A percentile compares a stretch with the other conserved stretches of the same genome.
Conservation (phyloP, 2,888 invertebrate genomes). For the Dioctria rufipes region DNA sequence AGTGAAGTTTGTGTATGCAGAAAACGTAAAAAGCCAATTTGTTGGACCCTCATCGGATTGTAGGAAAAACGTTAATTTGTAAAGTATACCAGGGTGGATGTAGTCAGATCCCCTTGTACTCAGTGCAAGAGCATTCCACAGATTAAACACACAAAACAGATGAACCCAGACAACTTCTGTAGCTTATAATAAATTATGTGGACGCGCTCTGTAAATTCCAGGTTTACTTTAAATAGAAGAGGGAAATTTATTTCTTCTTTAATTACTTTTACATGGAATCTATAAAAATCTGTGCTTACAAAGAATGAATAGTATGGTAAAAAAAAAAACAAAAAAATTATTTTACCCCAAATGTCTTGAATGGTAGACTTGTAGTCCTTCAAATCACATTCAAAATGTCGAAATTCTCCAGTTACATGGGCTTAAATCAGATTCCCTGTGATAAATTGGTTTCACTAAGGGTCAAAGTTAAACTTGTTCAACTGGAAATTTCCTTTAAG, state of each 20-base stretch:
- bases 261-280: constrained; percentile 34
- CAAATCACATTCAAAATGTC: constrained; percentile 25
- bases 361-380: background rate
- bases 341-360: background rate
- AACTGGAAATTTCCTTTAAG: constrained; percentile 40
- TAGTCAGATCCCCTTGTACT: constrained; percentile 7
- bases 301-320: constrained; percentile 28
- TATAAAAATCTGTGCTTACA: constrained; percentile 45
- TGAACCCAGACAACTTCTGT: background rate
- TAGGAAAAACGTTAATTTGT: constrained; percentile 53
- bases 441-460: constrained; percentile 44
- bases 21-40: constrained; percentile 55
- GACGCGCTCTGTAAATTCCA: background rate
- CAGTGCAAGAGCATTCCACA: constrained; percentile 12
- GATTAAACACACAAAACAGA: constrained; percentile 36
- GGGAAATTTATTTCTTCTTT: constrained; percentile 34
- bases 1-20: constrained; percentile 50
- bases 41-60: constrained; percentile 53
- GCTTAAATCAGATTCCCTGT: constrained; percentile 26
- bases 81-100: constrained; percentile 45
- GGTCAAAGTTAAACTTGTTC: constrained; percentile 38
- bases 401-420: background rate
- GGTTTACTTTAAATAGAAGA: constrained; percentile 13
- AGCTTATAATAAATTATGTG: constrained; percentile 36
- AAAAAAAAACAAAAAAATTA: constrained; percentile 1